Evolutionary conservation across 2,797 vertebrate species (phyloP).

Genomic region (Hoplostethus mediterraneus): DNA sequence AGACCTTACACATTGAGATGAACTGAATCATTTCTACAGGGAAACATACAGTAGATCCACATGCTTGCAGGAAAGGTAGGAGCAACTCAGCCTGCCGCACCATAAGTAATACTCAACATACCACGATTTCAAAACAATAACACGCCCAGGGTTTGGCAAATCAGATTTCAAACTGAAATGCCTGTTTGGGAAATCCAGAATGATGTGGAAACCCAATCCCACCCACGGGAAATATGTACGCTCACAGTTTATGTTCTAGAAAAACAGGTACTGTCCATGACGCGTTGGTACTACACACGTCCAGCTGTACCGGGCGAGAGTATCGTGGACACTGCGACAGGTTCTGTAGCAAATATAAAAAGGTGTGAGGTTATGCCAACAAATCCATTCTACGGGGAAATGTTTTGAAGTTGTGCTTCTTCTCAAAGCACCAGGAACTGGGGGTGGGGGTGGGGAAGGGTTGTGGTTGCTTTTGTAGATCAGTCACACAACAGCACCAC

Average conservation of each 20-base stretch:
- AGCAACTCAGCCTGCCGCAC: neutral
- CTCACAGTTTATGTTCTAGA: slow-evolving; percentile 15
- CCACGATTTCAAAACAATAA: slow-evolving; percentile 44
- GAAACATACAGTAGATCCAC: neutral
- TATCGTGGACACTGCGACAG: slow-evolving; percentile 18
- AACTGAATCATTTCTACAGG: slow-evolving; percentile 5
- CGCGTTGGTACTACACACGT: slow-evolving; percentile 20
- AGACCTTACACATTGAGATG: slow-evolving; percentile 10
- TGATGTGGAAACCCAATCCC: slow-evolving; percentile 58
- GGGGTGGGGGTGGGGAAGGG: too few species aligned
- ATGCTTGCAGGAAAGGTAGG: slow-evolving; percentile 10
- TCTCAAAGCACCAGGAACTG: neutral
- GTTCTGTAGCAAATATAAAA: slow-evolving; percentile 37
- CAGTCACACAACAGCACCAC: slow-evolving; percentile 49
- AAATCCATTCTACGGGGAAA: neutral
- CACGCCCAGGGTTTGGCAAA: slow-evolving; percentile 58
- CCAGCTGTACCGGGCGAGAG: slow-evolving; percentile 28
- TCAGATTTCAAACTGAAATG: slow-evolving; percentile 11
- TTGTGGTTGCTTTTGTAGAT: slow-evolving; percentile 33
- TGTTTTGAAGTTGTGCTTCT: neutral
- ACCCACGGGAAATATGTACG: slow-evolving; percentile 72
- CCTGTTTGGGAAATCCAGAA: slow-evolving; percentile 45
- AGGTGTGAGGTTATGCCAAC: slow-evolving; percentile 23
- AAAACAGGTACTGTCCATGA: slow-evolving; percentile 48
- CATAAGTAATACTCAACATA: slow-evolving; percentile 44